These are phyloP conservation scores for Crax fasciolata DNA, from an alignment of 2,797 vertebrate genomes.

Conservation along the genomic window DNA sequence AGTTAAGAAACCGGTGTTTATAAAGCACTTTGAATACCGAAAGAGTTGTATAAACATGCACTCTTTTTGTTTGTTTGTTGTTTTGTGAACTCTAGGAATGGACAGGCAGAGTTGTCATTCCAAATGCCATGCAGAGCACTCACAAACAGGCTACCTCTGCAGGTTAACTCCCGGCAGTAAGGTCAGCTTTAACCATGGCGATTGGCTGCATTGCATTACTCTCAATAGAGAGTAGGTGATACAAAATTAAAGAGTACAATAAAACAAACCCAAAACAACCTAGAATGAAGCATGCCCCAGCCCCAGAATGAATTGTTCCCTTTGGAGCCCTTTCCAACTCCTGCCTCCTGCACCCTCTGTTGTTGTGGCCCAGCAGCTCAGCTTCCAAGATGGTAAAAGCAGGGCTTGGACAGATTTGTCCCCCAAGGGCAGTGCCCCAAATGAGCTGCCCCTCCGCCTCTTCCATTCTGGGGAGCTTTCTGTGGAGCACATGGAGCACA, in stretches of 20 bases:
- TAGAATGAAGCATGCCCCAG: background rate
- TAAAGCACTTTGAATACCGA: constrained; percentile 51
- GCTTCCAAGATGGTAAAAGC: background rate
- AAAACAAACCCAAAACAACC: background rate
- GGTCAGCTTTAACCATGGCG: background rate
- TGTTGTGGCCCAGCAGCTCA: background rate
- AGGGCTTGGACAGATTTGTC: background rate
- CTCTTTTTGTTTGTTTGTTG: background rate
- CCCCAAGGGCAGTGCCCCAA: background rate
- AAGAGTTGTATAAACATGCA: constrained; percentile 35
- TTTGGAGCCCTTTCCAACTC: background rate
- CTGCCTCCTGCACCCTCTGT: background rate
- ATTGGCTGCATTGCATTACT: background rate
- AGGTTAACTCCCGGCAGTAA: background rate
- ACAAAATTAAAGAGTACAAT: background rate
- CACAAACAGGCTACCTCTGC: background rate
- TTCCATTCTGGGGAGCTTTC: background rate
- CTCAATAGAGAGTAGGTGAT: background rate
- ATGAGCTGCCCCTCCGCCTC: background rate
- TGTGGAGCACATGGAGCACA: background rate
- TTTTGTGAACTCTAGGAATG: background rate
- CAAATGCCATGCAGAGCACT: background rate
- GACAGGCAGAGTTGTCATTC: background rate
- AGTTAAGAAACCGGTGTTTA: constrained; percentile 50
- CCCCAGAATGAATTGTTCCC: background rate